Conservation (phyloP, 2,797 vertebrate genomes). For the Hafferia zeledoni region DNA sequence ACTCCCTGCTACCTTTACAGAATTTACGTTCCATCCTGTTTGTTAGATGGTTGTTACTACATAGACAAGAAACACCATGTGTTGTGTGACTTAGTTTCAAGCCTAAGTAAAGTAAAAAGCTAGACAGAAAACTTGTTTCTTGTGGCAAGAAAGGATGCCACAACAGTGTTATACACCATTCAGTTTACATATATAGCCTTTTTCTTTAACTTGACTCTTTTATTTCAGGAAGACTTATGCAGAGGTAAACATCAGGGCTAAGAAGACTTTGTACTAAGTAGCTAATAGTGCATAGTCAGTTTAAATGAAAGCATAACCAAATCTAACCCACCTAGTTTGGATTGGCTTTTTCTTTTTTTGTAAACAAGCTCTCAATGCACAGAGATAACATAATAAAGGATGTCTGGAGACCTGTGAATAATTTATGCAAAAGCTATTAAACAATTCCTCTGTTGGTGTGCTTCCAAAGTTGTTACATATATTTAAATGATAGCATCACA, state of each 20-base stretch:
- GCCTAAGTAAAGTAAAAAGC: background rate
- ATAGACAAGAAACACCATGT: background rate
- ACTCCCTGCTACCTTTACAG: background rate
- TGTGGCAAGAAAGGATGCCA: background rate
- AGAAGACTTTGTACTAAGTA: background rate
- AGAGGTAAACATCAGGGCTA: background rate
- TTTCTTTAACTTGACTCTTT: background rate
- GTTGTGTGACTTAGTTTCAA: background rate
- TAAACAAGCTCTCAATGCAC: background rate
- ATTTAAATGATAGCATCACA: background rate
- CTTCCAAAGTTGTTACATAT: background rate
- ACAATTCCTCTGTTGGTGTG: background rate
- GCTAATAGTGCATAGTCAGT: background rate
- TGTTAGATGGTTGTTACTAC: background rate
- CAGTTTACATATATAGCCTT: rapidly evolving
- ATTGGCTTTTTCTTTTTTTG: background rate
- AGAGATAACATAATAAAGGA: background rate
- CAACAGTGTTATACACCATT: background rate
- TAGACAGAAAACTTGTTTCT: background rate
- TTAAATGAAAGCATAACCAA: background rate
- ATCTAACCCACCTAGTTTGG: background rate
- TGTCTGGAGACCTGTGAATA: background rate
- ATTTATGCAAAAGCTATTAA: background rate
- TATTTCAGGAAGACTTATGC: background rate
- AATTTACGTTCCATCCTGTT: background rate